phyloP scores from a whole-genome alignment of 1,140 invertebrate genomes.

The Gryllus bimaculatus region DNA sequence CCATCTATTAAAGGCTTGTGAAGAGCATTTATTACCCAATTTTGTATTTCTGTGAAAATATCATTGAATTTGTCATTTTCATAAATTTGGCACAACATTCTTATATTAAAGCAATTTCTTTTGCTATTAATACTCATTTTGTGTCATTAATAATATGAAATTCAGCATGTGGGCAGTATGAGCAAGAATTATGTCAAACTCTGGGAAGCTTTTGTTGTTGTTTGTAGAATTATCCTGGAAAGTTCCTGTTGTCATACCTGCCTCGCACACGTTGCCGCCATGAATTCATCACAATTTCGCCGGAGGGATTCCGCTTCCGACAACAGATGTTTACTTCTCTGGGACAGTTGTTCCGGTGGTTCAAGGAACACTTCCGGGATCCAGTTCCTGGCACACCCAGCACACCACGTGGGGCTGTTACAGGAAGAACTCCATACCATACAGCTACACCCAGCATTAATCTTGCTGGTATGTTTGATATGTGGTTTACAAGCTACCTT shows the following conservation, averaged over 20 bases:
- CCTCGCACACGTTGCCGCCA: slow-evolving; percentile 74
- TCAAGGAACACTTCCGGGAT: slow-evolving; percentile 94
- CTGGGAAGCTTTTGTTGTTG: neutral
- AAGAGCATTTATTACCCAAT: no score
- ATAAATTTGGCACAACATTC: no score
- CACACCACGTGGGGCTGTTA: slow-evolving; percentile 51
- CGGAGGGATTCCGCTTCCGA: slow-evolving; percentile 88
- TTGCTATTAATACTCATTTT: no score
- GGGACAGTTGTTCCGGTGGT: slow-evolving; percentile 83
- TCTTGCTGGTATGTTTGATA: slow-evolving; percentile 23
- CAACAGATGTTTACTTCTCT: slow-evolving; percentile 80
- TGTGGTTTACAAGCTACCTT: no score
- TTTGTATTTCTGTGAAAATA: no score
- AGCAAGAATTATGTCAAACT: no score
- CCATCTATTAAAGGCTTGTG: no score
- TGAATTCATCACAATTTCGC: slow-evolving; percentile 84
- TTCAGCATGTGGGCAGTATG: no score
- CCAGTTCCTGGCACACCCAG: slow-evolving; percentile 71
- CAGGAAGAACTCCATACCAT: slow-evolving; percentile 54
- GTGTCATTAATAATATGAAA: no score
- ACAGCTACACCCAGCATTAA: slow-evolving; percentile 48
- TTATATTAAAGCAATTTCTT: no score
- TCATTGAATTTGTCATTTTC: no score
- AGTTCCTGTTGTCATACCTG: slow-evolving; percentile 90
- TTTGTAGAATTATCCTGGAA: slow-evolving; percentile 76